These are phyloP conservation scores for Drosophila nigrodunni DNA, from an alignment of 1,140 invertebrate species.

Conservation along the genomic window DNA sequence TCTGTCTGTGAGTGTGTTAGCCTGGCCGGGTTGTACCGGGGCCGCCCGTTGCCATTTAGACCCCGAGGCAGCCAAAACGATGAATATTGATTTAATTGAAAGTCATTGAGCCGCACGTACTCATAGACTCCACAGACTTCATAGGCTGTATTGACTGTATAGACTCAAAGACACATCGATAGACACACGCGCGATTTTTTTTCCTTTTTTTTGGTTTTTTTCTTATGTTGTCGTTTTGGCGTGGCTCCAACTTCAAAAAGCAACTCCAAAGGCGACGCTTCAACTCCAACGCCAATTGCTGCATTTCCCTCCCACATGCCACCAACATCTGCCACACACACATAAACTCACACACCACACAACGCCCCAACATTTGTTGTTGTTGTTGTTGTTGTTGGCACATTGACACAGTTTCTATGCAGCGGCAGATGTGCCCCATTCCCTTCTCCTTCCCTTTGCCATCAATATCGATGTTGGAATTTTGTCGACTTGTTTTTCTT, in stretches of 20 bases:
- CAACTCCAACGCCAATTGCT: conserved; percentile 27
- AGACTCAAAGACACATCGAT: conserved; percentile 7
- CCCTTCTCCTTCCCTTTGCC: conserved; percentile 19
- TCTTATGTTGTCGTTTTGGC: conserved; percentile 48
- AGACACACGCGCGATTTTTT: conserved; percentile 46
- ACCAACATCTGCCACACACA: conserved; percentile 53
- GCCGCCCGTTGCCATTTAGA: conserved; percentile 76
- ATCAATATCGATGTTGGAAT: conserved; percentile 59
- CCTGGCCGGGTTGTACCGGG: conserved; percentile 42
- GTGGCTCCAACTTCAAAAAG: conserved; percentile 48
- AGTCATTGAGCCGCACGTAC: conserved; percentile 80
- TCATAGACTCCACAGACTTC: conserved; percentile 49
- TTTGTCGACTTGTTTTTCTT: conserved; percentile 75
- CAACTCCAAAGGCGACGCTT: conserved; percentile 58
- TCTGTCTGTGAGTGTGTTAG: conserved; percentile 24
- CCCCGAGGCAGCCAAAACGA: conserved; percentile 76
- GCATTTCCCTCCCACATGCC: conserved; percentile 74
- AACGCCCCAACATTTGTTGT: conserved; percentile 61
- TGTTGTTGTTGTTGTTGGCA: conserved; percentile 52
- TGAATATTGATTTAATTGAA: conserved; percentile 84
- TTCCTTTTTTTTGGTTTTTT: conserved; percentile 10
- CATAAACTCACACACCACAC: conserved; percentile 37
- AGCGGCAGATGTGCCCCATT: conserved; percentile 70
- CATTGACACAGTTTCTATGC: conserved; percentile 77
- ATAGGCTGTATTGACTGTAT: conserved; percentile 2